Evolutionary conservation across 2,888 invertebrate species (phyloP), one percentile per base, ranked within the genome.

Genomic region (Drosophila eohydei): DNA sequence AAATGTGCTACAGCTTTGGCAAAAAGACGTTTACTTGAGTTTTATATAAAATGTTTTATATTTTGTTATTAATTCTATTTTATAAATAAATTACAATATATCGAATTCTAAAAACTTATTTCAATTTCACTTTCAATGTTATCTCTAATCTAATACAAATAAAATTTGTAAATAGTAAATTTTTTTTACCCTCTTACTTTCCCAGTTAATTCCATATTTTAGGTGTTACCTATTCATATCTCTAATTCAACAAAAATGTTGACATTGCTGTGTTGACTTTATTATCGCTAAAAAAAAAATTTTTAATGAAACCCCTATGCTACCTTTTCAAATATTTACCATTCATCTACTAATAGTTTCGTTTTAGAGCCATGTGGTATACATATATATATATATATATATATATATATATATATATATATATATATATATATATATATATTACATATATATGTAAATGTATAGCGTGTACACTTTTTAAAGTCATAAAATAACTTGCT

Each of bases 271-370:
- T 44, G 30, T 51, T 38, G 28, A 36, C 44, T 44, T 14, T 52
- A 40, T 16, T 57, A 46, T 26, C 14, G 26, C 36, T 52, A 16
- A 34, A 60, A 16, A 40, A 34, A 43, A 56, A 28, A 32, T 43
- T 16, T 6, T 3, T 30, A 55, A 7, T 50, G 51, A 44, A 63
- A 46, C 32, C 38, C 44, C 14, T 44, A 8, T 30, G 36, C 2
- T 38, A n/a, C 9, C 16, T 44, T 38, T 50, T 32, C 55, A 30
- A 58, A 56, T 65, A 41, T 59, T 59, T 62, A 28, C 40, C n/a
- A 21, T 34, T 38, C 5, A 14, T 44, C 28, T n/a, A 44, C 14
- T 46, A 28, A 32, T 50, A 26, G 40, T 41, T 41, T 44, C 34
- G 0, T 44, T 52, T 52, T 36, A 26, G 48, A n/a, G 30, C 3